Evolutionary conservation across 2,113 vertebrate species (phyloP), one percentile per base, ranked within the genome.

Genomic region (Balaeniceps rex): DNA sequence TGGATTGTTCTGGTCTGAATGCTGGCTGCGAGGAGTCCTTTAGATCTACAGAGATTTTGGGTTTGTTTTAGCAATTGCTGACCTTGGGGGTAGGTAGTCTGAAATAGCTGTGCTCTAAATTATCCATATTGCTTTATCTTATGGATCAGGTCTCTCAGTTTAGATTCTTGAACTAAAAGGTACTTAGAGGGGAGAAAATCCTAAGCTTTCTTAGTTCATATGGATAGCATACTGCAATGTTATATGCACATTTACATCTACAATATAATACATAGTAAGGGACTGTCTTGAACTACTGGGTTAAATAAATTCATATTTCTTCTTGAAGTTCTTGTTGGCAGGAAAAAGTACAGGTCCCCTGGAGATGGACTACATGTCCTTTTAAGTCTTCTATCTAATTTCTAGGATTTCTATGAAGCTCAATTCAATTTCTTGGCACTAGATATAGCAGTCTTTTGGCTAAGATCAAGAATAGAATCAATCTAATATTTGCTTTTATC

Each of bases 401-500:
- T 93, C 90, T 83, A 85, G 58, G 84, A 88, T 74, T 88, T 90
- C 89, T 88, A 26, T 88, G 68, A 91, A 90, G 29, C 78, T 96
- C 10, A 31, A 19, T 95, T 94, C 91, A 94, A 47, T 88, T 95
- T 91, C 55, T 94, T 94, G 82, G 78, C 87, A 90, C 65, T 70
- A 83, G 81, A 51, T 83, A 78, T 6, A 90, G 71, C 36, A 90
- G 68, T 83, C 51, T 83, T 94, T 91, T 88, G 71, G 75, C 68
- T 83, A 80, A 86, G 89, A 93, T 93, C 78, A 94, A 86, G 93
- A 91, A 83, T 10, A 95, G 49, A 92, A 95, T 83, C 68, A 83
- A 64, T 96, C 68, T 83, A 86, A 81, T 94, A 94, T 77, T 96
- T 92, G 71, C 75, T 96, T 95, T 95, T 95, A 93, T 95, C 64